Evolutionary conservation across 2,797 vertebrate genomes (phyloP), one percentile per base, ranked within the genome.

Genomic region (Helicolenus hilgendorfi): DNA sequence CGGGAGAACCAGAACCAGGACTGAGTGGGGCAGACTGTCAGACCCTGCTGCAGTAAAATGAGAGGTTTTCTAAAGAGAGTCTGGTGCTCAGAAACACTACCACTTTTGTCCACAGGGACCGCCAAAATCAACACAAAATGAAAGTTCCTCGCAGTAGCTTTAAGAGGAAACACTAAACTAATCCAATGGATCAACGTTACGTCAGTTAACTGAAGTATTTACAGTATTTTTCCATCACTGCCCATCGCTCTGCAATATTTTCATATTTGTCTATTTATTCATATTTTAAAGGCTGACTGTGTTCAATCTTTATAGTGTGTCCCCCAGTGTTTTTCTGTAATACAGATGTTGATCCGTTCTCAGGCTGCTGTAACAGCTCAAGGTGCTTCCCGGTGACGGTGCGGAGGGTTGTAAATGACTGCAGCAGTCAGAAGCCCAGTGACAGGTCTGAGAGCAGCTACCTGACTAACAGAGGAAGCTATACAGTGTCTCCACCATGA

Each of bases 401-500:
- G 31, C 2, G 38, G 1, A 49, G 15, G 68, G 14, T 22, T 53
- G 71, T 60, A 38, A 35, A 41, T 53, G 31, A 69, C n/a, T 41
- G 72, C 64, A 60, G 70, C 55, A 60, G 58, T 27, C 36, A 62
- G 60, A 31, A 18, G 36, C 58, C 14, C 67, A 72, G 31, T 41
- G 45, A 71, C 64, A 13, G 59, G 63, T 58, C 33, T 65, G 68
- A 49, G 49, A 49, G 27, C 60, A 62, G 77, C 67, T 58, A 69
- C 55, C 69, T 65, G 78, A 84, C 75, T 74, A 76, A 67, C 53
- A 27, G n/a, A 36, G 56, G 13, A 59, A 67, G 33, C 38, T 14
- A 45, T 18, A n/a, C 64, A 24, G 76, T 15, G 29, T 45, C 73
- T 53, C n/a, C 8, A 35, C 69, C 31, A 20, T 20, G 29, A 79